A percentile compares a stretch with the other conserved stretches of the same genome.
Conservation (phyloP, 2,113 vertebrate genomes). For the Antennarius striatus region DNA sequence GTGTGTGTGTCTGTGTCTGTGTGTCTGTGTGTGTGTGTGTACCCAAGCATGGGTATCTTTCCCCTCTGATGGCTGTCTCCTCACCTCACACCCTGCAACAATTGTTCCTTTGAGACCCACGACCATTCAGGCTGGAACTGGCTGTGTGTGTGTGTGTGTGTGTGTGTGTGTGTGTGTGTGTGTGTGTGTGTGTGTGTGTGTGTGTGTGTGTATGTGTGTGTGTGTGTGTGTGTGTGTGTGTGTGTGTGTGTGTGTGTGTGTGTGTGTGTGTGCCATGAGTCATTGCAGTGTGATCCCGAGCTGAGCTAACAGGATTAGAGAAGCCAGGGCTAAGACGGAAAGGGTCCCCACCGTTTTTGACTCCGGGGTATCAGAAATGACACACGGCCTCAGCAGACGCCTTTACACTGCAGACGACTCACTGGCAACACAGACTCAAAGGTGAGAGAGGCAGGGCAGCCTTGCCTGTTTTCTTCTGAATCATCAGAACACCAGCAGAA, state of each 20-base stretch:
- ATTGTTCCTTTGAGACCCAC: slow-evolving; percentile 66
- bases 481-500: slow-evolving; percentile 13
- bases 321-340: slow-evolving; percentile 46
- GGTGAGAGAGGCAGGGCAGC: slow-evolving; percentile 10
- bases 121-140: slow-evolving; percentile 17
- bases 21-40: not conserved
- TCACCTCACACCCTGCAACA: slow-evolving; percentile 61
- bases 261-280: slow-evolving; percentile 37
- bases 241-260: slow-evolving; percentile 10
- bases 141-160: slow-evolving; percentile 9
- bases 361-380: slow-evolving; percentile 57
- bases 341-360: slow-evolving; percentile 37
- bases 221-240: slow-evolving; percentile 4
- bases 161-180: slow-evolving; percentile 10
- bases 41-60: slow-evolving; percentile 37
- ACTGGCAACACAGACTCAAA: slow-evolving; percentile 38
- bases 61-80: slow-evolving; percentile 46
- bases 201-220: slow-evolving; percentile 16
- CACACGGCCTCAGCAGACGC: slow-evolving; percentile 56
- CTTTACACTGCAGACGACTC: slow-evolving; percentile 36
- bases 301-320: slow-evolving; percentile 76
- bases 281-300: slow-evolving; percentile 59
- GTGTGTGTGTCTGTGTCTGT: not conserved
- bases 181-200: slow-evolving; percentile 11
- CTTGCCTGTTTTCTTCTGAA: not conserved